phyloP scores from a whole-genome alignment of 2,888 invertebrate species.

The Morpho helenor region DNA sequence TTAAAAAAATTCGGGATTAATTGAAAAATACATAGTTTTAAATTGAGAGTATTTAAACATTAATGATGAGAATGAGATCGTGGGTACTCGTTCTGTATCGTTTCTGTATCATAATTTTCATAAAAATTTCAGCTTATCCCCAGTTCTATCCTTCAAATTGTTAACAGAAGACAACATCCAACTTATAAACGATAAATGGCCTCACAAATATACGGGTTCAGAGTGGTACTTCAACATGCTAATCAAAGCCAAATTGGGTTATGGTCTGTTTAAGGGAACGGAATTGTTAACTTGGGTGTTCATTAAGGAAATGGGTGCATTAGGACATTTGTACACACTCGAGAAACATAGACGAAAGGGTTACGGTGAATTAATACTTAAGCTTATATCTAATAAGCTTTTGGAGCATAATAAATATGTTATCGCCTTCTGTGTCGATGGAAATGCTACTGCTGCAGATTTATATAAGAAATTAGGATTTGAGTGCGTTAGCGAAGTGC shows the following conservation, averaged over 20 bases:
- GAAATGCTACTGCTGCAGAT: constrained; percentile 40
- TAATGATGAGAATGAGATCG: no score
- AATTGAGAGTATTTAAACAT: no score
- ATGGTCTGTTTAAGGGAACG: constrained; percentile 42
- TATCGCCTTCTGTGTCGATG: constrained; percentile 39
- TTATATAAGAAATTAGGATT: constrained; percentile 48
- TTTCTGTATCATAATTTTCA: no score
- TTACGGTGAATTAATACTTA: constrained; percentile 45
- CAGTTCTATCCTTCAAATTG: constrained; percentile 31
- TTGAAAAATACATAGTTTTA: no score
- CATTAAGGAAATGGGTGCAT: constrained; percentile 46
- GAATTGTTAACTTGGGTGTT: constrained; percentile 45
- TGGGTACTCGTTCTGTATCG: no score
- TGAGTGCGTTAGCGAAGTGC: background rate
- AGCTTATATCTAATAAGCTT: constrained; percentile 41
- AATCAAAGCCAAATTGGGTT: constrained; percentile 42
- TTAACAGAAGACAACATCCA: constrained; percentile 38
- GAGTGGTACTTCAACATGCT: constrained; percentile 40
- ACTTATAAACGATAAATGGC: constrained; percentile 45
- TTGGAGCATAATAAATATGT: constrained; percentile 39
- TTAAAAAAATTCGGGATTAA: no score
- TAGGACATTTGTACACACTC: constrained; percentile 49
- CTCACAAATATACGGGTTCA: constrained; percentile 42
- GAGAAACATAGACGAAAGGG: constrained; percentile 50
- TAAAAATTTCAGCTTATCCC: background rate